Base-by-base conservation (phyloP, 2,113 vertebrate genomes). In the Oriolus oriolus region DNA sequence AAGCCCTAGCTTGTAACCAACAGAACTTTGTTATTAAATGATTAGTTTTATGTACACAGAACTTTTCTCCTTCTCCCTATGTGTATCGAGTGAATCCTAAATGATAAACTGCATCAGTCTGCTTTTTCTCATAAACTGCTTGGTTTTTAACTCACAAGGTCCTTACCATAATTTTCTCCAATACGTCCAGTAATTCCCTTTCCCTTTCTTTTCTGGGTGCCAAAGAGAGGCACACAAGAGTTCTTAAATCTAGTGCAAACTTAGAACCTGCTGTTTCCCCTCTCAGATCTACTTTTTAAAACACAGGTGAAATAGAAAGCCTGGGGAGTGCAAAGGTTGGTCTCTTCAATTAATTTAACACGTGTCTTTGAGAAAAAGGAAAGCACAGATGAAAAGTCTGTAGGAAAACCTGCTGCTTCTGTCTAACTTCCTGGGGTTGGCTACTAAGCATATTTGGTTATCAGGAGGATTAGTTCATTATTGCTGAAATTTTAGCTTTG, bases 401-500 rank as follows among this genome's bases (percentile, higher is more conserved):
- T 44, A 53, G 44, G 74, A 77, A 89, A 78, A 75, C 57, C 56
- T 75, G 24, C 69, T 87, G 73, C 69, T 93, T 82, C 50, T 53
- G 53, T 57, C 81, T 50, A 6, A 39, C 77, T 79, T 82, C 35
- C 64, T 6, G 2, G 68, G 44, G 30, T 54, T 5, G 2, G 31
- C 66, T 27, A 16, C 49, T 82, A 60, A 89, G 63, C 1, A 0
- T 28, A 68, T 79, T 87, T 82, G 47, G 50, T 63, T 39, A 63
- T 73, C 1, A 0, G 61, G n/a, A 87, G 50, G 90, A 77, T 80
- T 94, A 70, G 49, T 75, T 91, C 39, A 23, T 94, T 76, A 45
- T 91, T 77, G 54, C 63, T 93, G 39, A 82, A 85, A 81, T 92
- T 94, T 86, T 86, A 68, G 68, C 83, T 95, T 94, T 88, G 71